Conservation (phyloP, 2,888 invertebrate genomes). For the Drosophila mettleri region DNA sequence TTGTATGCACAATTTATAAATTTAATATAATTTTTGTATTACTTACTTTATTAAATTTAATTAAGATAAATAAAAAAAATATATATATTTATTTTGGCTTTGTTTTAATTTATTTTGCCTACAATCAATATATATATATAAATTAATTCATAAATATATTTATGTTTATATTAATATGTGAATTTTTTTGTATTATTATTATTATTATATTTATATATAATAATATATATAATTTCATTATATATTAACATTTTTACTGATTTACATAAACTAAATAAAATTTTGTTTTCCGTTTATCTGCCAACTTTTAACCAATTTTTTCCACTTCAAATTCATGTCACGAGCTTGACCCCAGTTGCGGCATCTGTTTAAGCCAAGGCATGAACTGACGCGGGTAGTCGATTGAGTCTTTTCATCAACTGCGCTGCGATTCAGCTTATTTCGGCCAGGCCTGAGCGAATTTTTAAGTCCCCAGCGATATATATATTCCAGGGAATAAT, state of each 20-base stretch:
- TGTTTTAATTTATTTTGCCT: too few species aligned
- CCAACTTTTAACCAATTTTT: background rate
- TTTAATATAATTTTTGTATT: too few species aligned
- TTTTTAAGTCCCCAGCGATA: background rate
- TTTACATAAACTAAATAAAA: too few species aligned
- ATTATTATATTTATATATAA: too few species aligned
- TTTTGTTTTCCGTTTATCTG: background rate
- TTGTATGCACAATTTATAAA: too few species aligned
- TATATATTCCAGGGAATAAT: background rate
- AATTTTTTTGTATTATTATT: too few species aligned
- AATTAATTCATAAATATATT: too few species aligned
- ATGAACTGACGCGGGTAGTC: background rate
- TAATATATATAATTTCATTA: background rate
- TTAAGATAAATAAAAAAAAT: too few species aligned
- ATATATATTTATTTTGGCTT: too few species aligned
- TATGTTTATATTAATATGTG: too few species aligned
- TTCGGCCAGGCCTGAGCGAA: background rate
- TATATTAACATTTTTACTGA: background rate
- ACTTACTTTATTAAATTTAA: too few species aligned
- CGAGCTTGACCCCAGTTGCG: background rate
- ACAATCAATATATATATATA: too few species aligned
- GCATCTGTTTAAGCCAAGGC: slow-evolving; percentile 1
- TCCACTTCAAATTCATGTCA: background rate
- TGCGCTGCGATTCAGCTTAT: background rate
- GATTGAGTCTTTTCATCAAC: background rate